Conservation (phyloP, 2,888 invertebrate genomes). For the Phoenoteleia sp. region DNA sequence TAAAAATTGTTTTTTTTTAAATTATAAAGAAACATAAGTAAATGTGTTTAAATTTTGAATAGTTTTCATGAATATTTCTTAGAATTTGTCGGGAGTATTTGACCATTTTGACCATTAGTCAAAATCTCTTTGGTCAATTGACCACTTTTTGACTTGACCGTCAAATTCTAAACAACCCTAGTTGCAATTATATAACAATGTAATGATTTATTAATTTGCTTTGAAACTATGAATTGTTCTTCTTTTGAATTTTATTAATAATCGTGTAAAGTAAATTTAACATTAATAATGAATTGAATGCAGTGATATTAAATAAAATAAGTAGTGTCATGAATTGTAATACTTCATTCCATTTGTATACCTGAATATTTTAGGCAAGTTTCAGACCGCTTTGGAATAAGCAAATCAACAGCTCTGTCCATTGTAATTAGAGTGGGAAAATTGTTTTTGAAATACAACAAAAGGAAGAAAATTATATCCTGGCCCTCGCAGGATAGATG, state of each 20-base stretch:
- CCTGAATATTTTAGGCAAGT: conserved; percentile 19
- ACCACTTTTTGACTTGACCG: too few relatives aligned
- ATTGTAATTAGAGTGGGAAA: conserved; percentile 2
- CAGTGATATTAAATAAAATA: neutral
- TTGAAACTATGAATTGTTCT: neutral
- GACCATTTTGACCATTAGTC: too few relatives aligned
- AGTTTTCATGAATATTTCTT: too few relatives aligned
- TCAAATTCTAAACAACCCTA: too few relatives aligned
- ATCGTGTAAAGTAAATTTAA: neutral
- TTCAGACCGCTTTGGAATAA: conserved; percentile 41
- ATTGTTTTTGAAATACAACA: conserved; percentile 17
- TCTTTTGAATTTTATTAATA: neutral
- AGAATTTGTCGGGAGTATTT: too few relatives aligned
- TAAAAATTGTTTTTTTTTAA: too few relatives aligned
- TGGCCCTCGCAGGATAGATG: conserved; percentile 33
- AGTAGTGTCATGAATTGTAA: neutral
- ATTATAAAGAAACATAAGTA: too few relatives aligned
- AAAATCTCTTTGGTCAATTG: too few relatives aligned
- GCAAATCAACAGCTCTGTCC: conserved; percentile 10
- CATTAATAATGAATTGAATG: conserved; percentile 10
- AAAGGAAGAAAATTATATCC: conserved; percentile 14
- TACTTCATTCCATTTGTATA: neutral
- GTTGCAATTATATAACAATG: too few relatives aligned
- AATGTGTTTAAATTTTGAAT: too few relatives aligned
- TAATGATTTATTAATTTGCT: conserved; percentile 2